Percentiles rank a stretch among this genome's conserved stretches.
These are phyloP conservation scores for Trogon surrucura DNA, from an alignment of 2,113 vertebrate genomes.

Conservation along the genomic window DNA sequence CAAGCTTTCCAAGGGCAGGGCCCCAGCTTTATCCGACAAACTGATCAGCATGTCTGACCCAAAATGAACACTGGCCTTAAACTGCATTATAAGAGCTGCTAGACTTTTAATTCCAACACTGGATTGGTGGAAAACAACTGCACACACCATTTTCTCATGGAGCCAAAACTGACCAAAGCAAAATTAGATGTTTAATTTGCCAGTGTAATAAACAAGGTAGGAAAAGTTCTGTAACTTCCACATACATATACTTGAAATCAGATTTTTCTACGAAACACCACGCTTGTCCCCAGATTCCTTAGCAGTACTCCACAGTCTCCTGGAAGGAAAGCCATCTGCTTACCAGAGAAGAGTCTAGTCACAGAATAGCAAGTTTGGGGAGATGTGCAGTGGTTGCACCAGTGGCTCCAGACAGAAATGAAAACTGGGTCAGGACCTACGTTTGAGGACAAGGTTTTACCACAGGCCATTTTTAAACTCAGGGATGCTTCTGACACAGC, in stretches of 20 bases:
- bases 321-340: not conserved
- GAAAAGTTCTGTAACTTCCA: not conserved
- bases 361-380: not conserved
- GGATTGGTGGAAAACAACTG: not conserved
- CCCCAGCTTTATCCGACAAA: constrained; percentile 6
- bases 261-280: not conserved
- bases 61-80: not conserved
- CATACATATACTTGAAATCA: not conserved
- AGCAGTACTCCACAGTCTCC: not conserved
- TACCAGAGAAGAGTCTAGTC: not conserved
- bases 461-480: not conserved
- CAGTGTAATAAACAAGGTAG: not conserved
- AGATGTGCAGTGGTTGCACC: accelerated
- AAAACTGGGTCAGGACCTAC: not conserved
- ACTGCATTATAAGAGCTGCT: not conserved
- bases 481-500: not conserved
- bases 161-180: not conserved
- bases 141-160: not conserved
- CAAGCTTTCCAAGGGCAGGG: constrained; percentile 4
- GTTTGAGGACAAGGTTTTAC: not conserved
- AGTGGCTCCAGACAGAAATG: not conserved
- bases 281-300: not conserved
- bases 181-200: not conserved
- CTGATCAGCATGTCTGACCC: not conserved
- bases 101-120: not conserved